Percentiles rank a stretch among this genome's conserved stretches.
Evolutionary conservation across 64 coral and sea anemone genomes (phyloP).

Genomic region (Astreopora myriophthalma): DNA sequence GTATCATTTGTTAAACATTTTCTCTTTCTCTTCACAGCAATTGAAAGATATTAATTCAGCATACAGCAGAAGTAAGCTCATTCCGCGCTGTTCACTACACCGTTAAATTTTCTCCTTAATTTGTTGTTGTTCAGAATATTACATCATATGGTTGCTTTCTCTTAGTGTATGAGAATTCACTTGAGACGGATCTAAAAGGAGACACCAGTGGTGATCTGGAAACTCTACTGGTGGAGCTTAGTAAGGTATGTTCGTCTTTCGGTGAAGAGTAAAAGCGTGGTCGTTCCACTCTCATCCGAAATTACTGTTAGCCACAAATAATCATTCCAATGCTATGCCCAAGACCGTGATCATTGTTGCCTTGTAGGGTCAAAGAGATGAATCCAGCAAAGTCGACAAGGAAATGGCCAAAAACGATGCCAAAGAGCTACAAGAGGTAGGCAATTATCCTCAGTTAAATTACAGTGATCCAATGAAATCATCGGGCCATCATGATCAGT

Average conservation of each 20-base stretch:
- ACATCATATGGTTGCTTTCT: neutral
- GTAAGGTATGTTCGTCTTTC: constrained; percentile 33
- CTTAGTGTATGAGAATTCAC: constrained; percentile 49
- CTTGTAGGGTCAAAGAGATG: constrained; percentile 75
- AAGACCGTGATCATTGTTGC: neutral
- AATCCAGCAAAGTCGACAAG: constrained; percentile 60
- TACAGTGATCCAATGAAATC: too few species aligned
- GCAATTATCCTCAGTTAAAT: too few species aligned
- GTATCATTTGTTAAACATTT: neutral
- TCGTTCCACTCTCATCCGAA: too few species aligned
- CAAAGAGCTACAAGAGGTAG: constrained; percentile 32
- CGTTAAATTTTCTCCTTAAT: neutral
- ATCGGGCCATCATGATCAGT: too few species aligned
- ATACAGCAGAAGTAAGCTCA: neutral
- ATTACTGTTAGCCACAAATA: neutral
- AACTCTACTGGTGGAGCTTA: constrained; percentile 56
- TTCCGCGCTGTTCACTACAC: neutral
- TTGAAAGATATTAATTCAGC: constrained; percentile 20
- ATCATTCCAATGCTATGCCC: too few species aligned
- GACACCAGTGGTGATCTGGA: constrained; percentile 74
- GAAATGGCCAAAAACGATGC: constrained; percentile 43
- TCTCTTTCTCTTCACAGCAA: constrained; percentile 30
- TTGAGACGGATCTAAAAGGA: constrained; percentile 65
- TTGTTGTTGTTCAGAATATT: neutral
- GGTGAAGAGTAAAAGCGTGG: neutral